Base-by-base conservation (phyloP, 2,888 invertebrate genomes). In the Drosophila yooni region DNA sequence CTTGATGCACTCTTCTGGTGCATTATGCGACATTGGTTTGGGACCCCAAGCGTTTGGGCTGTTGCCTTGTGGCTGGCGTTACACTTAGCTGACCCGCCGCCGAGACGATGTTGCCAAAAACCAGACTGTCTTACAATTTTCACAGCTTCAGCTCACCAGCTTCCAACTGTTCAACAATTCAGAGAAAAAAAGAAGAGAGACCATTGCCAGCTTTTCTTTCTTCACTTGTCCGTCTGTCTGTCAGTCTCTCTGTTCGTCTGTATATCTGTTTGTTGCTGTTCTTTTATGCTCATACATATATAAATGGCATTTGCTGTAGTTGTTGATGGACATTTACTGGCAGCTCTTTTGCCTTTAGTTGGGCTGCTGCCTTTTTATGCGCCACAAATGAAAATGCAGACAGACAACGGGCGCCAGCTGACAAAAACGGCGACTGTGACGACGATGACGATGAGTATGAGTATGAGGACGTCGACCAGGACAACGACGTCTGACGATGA, bases 341-440 rank as follows among this genome's bases (percentile, higher is more conserved):
- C 87, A 89, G 79, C 84, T 87, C 83, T 87, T 77, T 73, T 83
- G 73, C 78, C 79, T 81, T 79, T 51, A 76, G 75, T 73, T 75
- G 59, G 70, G 71, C 69, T 69, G 79, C 80, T 80, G 79, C 74
- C 76, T 89, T 79, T 83, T 79, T 88, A 79, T 82, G 87, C 82
- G 82, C 89, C 83, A 89, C 87, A 87, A 87, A 87, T 87, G 85
- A 88, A 87, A 87, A 82, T 90, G 85, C 89, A 90, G 90, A 85
- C 89, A 90, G 90, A 88, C 85, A 82, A 80, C 80, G 81, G 90
- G 91, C 91, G 91, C 88, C 91, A 88, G 66, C 60, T 75, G 73
- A 68, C 80, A 43, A 53, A 70, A 52, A 36, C 51, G 53, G 52
- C 43, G 59, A 58, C 60, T 40, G 21, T 40, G n/a, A 50, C 25